Evolutionary conservation across 2,888 invertebrate genomes (phyloP), one percentile per base, ranked within the genome.

Genomic region (Cephus pygmeus): DNA sequence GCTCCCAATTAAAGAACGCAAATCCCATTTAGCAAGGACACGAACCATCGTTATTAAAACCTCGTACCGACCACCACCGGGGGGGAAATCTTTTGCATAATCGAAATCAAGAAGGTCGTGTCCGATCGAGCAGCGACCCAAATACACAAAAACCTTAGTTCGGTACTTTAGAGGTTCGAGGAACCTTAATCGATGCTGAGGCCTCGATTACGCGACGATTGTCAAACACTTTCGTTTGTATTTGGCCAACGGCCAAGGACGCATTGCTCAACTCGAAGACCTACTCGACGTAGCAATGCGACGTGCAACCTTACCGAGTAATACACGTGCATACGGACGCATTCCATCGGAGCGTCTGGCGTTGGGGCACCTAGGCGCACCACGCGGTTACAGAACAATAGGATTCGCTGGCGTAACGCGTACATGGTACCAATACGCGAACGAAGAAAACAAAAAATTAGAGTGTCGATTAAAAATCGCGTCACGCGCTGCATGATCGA

Each of bases 231-330:
- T 87, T 83, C 83, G 83, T 82, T 83, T 81, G 83, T 83, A 79
- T 83, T 88, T 89, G 89, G 89, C 87, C 82, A 78, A 79, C 79
- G 83, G 87, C 88, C 89, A 89, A 89, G 89, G 89, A 85, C 87
- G 82, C 81, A 82, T 88, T 87, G 85, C 89, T 84, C 81, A 86
- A 87, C 77, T 76, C 80, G 82, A 81, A 75, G 76, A 34, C 11
- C 36, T 74, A 35, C 34, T 35, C 74, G 36, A 74, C 74, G 74
- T 34, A 34, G 33, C n/a, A 9, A 34, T 34, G 34, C 71, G 73
- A 78, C 78, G 78, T 73, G 78, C 76, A 73, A 69, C 78, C 78
- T 78, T 78, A 76, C 73, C 33, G 35, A 30, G 74, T 71, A 34
- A 56, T 56, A 56, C 56, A 23, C 56, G 56, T 56, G 56, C 56